These are phyloP conservation scores for Squalus acanthias DNA, from an alignment of 2,797 vertebrate species.

Conservation along the genomic window DNA sequence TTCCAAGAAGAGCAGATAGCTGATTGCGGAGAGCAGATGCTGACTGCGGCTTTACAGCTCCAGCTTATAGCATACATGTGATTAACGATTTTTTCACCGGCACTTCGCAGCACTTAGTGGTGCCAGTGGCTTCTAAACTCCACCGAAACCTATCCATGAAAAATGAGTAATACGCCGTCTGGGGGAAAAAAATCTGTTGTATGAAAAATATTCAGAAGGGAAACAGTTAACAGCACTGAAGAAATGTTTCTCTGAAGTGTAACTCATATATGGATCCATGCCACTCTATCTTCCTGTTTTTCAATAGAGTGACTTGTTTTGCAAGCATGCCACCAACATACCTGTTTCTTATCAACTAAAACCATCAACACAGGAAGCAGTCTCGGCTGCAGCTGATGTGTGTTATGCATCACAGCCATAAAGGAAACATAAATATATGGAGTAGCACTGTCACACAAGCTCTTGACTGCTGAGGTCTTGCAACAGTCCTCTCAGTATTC, in stretches of 20 bases:
- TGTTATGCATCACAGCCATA: not conserved
- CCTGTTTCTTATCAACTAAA: conserved; percentile 30
- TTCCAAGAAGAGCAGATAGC: conserved; percentile 26
- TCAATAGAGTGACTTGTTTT: conserved; percentile 17
- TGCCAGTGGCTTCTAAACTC: not conserved
- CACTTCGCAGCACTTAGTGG: not conserved
- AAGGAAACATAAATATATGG: conserved; percentile 15
- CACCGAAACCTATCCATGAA: not conserved
- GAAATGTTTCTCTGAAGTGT: not conserved
- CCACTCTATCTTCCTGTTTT: not conserved
- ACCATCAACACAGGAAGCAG: conserved; percentile 15
- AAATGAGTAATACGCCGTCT: not conserved
- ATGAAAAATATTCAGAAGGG: not conserved
- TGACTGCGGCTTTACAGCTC: conserved; percentile 27
- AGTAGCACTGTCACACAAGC: not conserved
- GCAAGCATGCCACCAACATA: conserved; percentile 16
- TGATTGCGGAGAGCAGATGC: conserved; percentile 23
- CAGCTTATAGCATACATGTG: not conserved
- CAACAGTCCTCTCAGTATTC: not conserved
- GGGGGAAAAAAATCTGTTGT: not conserved
- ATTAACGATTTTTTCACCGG: not conserved
- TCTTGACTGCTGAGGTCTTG: not conserved
- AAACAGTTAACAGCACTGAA: not conserved
- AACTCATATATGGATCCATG: not conserved
- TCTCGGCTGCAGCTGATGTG: not conserved